Conservation (phyloP, 2,888 invertebrate genomes). For the Crematogaster levior region DNA sequence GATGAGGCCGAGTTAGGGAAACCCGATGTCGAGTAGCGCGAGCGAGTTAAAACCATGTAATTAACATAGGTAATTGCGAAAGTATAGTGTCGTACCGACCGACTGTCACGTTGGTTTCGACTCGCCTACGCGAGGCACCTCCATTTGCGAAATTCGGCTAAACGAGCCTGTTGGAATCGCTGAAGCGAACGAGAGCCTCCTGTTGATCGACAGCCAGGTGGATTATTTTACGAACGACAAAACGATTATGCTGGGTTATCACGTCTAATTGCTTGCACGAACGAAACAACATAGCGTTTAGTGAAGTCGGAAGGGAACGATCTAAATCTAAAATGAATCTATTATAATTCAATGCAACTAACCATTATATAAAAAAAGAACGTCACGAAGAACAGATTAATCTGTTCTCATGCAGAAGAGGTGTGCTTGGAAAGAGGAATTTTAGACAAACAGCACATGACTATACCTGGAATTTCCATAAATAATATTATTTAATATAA, state of each 20-base stretch:
- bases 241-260: conserved; percentile 29
- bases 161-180: conserved; percentile 34
- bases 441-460: not conserved
- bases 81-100: conserved; percentile 65
- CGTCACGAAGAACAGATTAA: not conserved
- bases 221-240: conserved; percentile 30
- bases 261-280: not conserved
- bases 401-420: not conserved
- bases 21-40: conserved; percentile 46
- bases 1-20: conserved; percentile 31
- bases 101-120: conserved; percentile 40
- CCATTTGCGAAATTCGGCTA: conserved; percentile 43
- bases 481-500: not conserved
- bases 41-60: conserved; percentile 74
- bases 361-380: not conserved
- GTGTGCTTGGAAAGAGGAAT: not conserved
- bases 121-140: conserved; percentile 9
- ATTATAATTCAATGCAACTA: not conserved
- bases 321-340: not conserved
- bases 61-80: conserved; percentile 79
- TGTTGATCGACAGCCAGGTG: conserved; percentile 29
- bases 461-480: not conserved
- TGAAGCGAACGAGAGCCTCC: not conserved
- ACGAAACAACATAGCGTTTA: not conserved
- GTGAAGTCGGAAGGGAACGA: not conserved